Evolutionary conservation across 2,113 vertebrate species (phyloP).

Genomic region (Panurus biarmicus): DNA sequence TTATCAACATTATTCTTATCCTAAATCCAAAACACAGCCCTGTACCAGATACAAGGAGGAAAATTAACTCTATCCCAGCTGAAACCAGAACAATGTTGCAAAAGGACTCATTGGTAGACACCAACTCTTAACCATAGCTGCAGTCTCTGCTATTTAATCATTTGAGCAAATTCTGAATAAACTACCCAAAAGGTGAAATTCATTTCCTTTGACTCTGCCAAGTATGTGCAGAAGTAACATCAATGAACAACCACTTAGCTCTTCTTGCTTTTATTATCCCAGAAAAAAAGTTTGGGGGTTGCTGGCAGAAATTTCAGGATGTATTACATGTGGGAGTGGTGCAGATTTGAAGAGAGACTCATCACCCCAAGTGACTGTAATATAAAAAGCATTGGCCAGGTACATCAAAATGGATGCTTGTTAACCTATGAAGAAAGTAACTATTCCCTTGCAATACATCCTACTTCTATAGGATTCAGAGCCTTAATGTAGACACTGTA

Average conservation of each 20-base stretch:
- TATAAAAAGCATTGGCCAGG: background rate
- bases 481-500: background rate
- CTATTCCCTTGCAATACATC: background rate
- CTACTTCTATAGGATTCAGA: background rate
- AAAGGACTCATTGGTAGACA: background rate
- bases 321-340: background rate
- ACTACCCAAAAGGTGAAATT: background rate
- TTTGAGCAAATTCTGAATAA: background rate
- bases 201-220: background rate
- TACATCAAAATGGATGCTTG: background rate
- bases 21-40: background rate
- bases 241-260: background rate
- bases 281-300: background rate
- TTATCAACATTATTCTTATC: background rate
- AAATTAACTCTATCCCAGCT: background rate
- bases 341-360: background rate
- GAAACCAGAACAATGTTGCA: background rate
- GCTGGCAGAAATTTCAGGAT: background rate
- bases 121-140: background rate
- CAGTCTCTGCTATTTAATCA: background rate
- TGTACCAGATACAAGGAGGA: background rate
- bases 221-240: background rate
- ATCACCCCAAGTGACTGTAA: background rate
- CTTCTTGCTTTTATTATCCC: background rate
- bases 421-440: background rate